Conservation (phyloP, 2,113 vertebrate species). For the Leuciscus idus region DNA sequence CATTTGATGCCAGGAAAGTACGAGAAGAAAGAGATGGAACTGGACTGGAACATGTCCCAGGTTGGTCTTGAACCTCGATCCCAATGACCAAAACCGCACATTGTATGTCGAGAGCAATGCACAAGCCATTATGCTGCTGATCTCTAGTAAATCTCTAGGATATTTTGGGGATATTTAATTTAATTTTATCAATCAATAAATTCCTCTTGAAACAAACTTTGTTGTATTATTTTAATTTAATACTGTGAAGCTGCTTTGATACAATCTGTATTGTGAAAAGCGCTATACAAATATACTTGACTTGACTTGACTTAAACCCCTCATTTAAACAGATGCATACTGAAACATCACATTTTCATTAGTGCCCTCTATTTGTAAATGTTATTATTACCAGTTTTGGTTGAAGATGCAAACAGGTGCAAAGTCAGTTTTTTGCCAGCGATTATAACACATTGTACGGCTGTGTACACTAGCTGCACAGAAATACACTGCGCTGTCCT, state of each 20-base stretch:
- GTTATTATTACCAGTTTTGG: no score
- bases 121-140: neutral
- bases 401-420: no score
- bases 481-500: conserved; percentile 60
- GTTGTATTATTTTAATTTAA: no score
- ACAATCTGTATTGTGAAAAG: no score
- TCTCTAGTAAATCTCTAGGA: no score
- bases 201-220: no score
- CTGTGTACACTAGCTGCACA: conserved; percentile 66
- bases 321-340: neutral
- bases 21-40: neutral
- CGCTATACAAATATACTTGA: no score
- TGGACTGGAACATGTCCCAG: neutral
- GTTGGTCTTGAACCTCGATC: neutral
- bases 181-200: no score
- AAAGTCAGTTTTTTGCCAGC: conserved; percentile 40
- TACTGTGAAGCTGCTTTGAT: no score
- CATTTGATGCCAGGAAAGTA: neutral
- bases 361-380: no score
- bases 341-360: neutral
- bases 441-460: neutral
- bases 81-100: neutral
- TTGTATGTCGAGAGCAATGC: neutral
- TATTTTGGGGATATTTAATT: no score
- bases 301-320: neutral